Percentiles rank a stretch among this genome's conserved stretches.
Conservation (phyloP, 2,113 vertebrate species). For the Archocentrus centrarchus region DNA sequence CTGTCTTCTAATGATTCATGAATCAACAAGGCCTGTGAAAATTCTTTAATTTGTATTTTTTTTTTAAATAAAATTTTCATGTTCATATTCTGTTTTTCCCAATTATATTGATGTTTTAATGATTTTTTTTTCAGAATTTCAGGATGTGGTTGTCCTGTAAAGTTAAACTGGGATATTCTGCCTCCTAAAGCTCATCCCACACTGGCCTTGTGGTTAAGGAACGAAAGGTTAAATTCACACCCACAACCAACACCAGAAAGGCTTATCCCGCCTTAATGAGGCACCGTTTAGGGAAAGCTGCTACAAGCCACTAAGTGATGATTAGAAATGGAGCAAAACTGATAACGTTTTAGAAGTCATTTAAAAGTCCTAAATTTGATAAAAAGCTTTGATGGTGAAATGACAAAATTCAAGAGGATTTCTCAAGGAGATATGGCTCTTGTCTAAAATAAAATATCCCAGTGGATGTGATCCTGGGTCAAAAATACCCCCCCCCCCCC, state of each 20-base stretch:
- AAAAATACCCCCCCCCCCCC: conserved; percentile 34
- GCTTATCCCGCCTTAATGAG: background rate
- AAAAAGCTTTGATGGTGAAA: background rate
- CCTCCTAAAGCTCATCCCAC: background rate
- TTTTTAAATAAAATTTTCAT: background rate
- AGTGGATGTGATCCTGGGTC: conserved; percentile 30
- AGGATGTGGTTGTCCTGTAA: conserved; percentile 3
- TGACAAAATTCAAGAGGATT: background rate
- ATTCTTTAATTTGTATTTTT: background rate
- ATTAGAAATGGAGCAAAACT: background rate
- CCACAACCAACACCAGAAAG: conserved; percentile 7
- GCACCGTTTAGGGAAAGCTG: background rate
- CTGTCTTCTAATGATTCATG: background rate
- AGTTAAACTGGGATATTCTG: background rate
- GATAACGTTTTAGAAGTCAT: background rate
- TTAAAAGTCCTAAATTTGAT: background rate
- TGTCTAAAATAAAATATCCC: conserved; percentile 40
- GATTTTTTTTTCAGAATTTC: background rate
- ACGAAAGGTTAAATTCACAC: conserved; percentile 42
- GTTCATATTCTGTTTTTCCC: background rate
- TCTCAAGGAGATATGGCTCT: conserved; percentile 12
- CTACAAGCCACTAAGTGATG: background rate
- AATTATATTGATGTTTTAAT: background rate
- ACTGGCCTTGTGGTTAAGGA: conserved; percentile 34
- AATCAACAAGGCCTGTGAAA: background rate